phyloP scores from a whole-genome alignment of 2,113 vertebrate species.

The human region GRCh38 chr3:168082001-168082500 shows the following conservation, averaged over 20 bases:
- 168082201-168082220: neutral
- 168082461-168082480: neutral
- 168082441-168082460: neutral
- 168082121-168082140: neutral
- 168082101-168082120: conserved; percentile 16
- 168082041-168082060: neutral
- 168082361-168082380: neutral
- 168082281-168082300: neutral
- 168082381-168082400: neutral
- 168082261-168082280: neutral
- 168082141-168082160: conserved; percentile 7
- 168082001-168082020: neutral
- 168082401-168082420: neutral
- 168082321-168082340: neutral
- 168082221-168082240: neutral
- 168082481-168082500: neutral
- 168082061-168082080: conserved; percentile 12
- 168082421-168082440: neutral
- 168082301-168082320: neutral
- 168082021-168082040: conserved; percentile 17
- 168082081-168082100: neutral
- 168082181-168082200: neutral
- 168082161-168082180: neutral
- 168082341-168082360: conserved; percentile 36
- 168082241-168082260: neutral